Evolutionary conservation across 2,797 vertebrate species (phyloP).

Genomic region (Acanthurus lineatus): DNA sequence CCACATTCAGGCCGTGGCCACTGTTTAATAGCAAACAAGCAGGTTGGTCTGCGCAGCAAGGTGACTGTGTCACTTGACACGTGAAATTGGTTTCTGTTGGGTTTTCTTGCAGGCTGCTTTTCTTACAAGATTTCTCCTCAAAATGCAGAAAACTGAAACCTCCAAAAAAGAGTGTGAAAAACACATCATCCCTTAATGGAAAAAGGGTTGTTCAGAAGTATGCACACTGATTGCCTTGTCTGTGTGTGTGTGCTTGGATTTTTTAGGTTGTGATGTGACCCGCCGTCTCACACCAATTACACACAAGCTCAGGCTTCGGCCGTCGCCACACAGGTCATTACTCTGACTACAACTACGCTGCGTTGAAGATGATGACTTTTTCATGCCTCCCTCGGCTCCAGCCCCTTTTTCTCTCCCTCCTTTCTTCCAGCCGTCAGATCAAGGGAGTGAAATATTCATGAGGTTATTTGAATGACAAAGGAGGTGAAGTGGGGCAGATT

Average conservation of each 20-base stretch:
- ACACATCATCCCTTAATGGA: conserved; percentile 27
- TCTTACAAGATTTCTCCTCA: conserved; percentile 11
- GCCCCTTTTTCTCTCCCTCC: conserved; percentile 17
- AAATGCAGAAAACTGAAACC: conserved; percentile 26
- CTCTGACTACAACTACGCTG: conserved; percentile 38
- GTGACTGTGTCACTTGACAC: conserved; percentile 58
- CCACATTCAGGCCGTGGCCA: conserved; percentile 34
- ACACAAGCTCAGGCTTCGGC: not conserved
- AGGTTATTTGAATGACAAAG: conserved; percentile 84
- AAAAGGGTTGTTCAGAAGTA: conserved; percentile 15
- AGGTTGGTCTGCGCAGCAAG: conserved; percentile 43
- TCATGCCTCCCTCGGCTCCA: conserved; percentile 30
- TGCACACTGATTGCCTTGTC: not conserved
- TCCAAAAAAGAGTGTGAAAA: not conserved
- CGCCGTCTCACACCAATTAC: conserved; percentile 32
- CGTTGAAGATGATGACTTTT: conserved; percentile 54
- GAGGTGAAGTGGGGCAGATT: conserved; percentile 66
- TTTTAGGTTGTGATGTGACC: conserved; percentile 20
- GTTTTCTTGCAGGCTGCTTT: conserved; percentile 28
- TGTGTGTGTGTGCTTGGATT: conserved; percentile 19
- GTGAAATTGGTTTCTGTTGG: conserved; percentile 44
- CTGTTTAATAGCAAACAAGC: conserved; percentile 43
- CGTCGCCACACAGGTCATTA: conserved; percentile 51
- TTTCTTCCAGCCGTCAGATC: conserved; percentile 49
- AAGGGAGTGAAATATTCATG: conserved; percentile 83